Evolutionary conservation across 2,888 invertebrate species (phyloP), one percentile per base, ranked within the genome.

Genomic region (Salpingus planirostris): DNA sequence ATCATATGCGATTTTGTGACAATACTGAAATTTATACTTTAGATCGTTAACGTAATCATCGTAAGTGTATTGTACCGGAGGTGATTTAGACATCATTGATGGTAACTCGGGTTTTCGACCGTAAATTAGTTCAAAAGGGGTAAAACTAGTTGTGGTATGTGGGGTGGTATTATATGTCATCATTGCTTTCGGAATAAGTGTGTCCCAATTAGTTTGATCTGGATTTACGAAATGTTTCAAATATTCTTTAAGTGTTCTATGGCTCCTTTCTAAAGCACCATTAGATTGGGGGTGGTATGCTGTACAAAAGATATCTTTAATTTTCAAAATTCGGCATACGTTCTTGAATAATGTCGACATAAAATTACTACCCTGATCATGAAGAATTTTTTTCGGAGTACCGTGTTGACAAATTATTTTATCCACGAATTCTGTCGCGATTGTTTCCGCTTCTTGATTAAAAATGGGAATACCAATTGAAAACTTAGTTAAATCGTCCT

Each of bases 401-500:
- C 49, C 47, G 28, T 43, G 42, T 3, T 33, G 15, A 2, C 29
- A 15, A 3, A 52, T 26, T 5, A 41, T 36, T 10, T 42, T 5
- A 2, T 24, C 26, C 1, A 42, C 40, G 14, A 48, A 39, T 6
- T 31, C 38, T 30, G 38, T 38, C 1, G 52, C 53, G 2, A 51
- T 40, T 0, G 47, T 54, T 24, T 44, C 40, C 1, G 53, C 45
- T 6, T 40, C 36, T 25, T 47, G 47, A 36, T 55, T 39, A 2
- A 46, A 40, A 8, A 57, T 10, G 1, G 54, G 39, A n/a, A 55
- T 46, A 2, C 47, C 49, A 27, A 45, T 44, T 8, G 40, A 30
- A 27, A 40, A 47, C 11, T 40, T 28, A 1, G 40, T 38, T 22
- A 46, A 40, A 36, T 46, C 33, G 27, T 49, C 46, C 15, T 40